Base-by-base conservation (phyloP, 1,140 invertebrate genomes). In the Hormaphis cornu region DNA sequence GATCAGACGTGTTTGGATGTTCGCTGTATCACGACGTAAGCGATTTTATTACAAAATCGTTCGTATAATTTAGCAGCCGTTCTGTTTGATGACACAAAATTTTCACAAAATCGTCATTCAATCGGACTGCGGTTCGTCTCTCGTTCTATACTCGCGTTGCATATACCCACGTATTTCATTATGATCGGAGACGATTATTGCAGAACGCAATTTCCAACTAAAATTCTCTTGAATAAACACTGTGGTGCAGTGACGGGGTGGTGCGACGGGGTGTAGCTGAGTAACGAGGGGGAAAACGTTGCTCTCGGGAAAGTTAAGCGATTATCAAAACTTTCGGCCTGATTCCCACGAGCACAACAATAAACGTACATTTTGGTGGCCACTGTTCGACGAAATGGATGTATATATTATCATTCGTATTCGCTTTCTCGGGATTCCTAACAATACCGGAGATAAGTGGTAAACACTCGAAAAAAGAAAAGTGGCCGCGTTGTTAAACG, bases 291-390 rank as follows among this genome's bases (percentile, higher is more conserved):
- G 54, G 30, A 30, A 35, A 40, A 58, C 35, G 22, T 6, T 58
- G 54, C 33, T 40, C 54, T 58, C 12, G 54, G 54, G 16, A 58
- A 58, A 58, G 54, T 58, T 58, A 58, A 58, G 35, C 33, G 54
- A 58, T 58, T 37, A 58, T 58, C 54, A 58, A 58, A 58, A 58
- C 30, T 58, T 58, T 58, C 10, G 18, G 33, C 24, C 40, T 35
- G 33, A 58, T 58, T 58, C 54, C 33, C 54, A 18, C 12, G 33
- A 58, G 54, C 33, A 24, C 54, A 35, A 40, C 22, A 58, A 58
- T 40, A 20, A 58, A 58, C 54, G 54, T 40, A 22, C 28, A 40
- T 58, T 24, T 56, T 35, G 53, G n/a, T n/a, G n/a, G 53, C 10
- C 30, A 33, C 53, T 33, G 10, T 56, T 40, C 20, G 18, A 58